A percentile compares a stretch with the other conserved stretches of the same genome.
phyloP scores from a whole-genome alignment of 1,140 invertebrate genomes.

The Ptiloglossa arizonensis region DNA sequence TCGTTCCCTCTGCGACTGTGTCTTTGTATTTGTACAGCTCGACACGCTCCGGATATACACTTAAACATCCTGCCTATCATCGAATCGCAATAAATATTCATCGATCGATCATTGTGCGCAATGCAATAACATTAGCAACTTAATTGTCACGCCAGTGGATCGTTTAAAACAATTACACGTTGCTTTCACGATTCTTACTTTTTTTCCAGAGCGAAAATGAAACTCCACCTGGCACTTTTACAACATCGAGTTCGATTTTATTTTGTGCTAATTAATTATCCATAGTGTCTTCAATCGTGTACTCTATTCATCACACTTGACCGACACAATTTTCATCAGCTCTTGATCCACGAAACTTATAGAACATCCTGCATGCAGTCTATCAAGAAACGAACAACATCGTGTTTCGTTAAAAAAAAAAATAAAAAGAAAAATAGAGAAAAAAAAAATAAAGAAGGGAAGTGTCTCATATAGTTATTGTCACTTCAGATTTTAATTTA shows the following conservation, averaged over 20 bases:
- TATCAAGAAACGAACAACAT: constrained; percentile 9
- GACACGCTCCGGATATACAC: no score
- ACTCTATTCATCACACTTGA: constrained; percentile 6
- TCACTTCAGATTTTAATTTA: constrained; percentile 51
- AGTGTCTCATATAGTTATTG: neutral
- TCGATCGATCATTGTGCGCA: constrained; percentile 1
- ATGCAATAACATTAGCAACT: neutral
- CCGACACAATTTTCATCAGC: neutral
- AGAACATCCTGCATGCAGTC: constrained; percentile 11
- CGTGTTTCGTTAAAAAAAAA: neutral
- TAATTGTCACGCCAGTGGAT: neutral
- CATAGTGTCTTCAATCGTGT: no score
- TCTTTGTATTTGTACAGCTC: neutral
- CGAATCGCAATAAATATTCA: constrained; percentile 7
- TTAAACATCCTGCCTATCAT: neutral
- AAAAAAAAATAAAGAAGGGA: neutral
- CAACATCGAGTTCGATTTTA: no score
- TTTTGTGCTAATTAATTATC: no score
- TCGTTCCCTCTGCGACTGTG: neutral
- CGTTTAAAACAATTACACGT: neutral
- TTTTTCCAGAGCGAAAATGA: no score
- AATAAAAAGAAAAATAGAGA: no score
- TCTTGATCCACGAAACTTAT: neutral
- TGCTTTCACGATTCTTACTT: no score
- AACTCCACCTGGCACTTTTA: no score